Conservation (phyloP, 2,888 invertebrate genomes). For the Drosophila atripex region DNA sequence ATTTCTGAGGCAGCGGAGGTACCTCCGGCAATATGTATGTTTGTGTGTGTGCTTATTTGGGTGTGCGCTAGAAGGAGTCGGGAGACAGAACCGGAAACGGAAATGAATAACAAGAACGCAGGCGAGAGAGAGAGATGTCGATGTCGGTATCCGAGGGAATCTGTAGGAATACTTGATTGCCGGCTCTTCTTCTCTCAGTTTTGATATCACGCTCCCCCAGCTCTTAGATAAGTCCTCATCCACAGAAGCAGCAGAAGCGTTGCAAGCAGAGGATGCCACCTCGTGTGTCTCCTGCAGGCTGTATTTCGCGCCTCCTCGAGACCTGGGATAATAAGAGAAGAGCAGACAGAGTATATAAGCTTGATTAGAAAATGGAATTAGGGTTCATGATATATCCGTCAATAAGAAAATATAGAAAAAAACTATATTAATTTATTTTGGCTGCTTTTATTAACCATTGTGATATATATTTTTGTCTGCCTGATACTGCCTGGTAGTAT, state of each 20-base stretch:
- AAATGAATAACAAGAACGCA: conserved; percentile 40
- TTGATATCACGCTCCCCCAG: conserved; percentile 67
- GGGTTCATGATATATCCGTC: no score
- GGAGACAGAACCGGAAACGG: conserved; percentile 30
- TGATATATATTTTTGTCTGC: no score
- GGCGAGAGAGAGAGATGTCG: conserved; percentile 37
- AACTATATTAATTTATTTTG: no score
- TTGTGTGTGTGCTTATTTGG: background rate
- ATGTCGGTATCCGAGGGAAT: conserved; percentile 51
- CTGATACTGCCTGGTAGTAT: no score
- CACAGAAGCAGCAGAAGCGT: conserved; percentile 41
- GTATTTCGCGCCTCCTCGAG: conserved; percentile 70
- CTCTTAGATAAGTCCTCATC: conserved; percentile 18
- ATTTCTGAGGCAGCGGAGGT: conserved; percentile 51
- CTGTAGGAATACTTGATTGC: conserved; percentile 78
- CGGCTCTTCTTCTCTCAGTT: conserved; percentile 66
- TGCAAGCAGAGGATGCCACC: conserved; percentile 37
- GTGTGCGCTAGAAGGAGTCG: conserved; percentile 19
- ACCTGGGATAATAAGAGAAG: conserved; percentile 45
- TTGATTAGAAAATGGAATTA: background rate
- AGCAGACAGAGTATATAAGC: background rate
- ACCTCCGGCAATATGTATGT: conserved; percentile 58
- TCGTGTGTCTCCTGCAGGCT: conserved; percentile 39
- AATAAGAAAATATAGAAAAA: no score
- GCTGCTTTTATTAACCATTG: no score